Conservation (phyloP, 2,888 invertebrate species). For the Resseliella maxima region DNA sequence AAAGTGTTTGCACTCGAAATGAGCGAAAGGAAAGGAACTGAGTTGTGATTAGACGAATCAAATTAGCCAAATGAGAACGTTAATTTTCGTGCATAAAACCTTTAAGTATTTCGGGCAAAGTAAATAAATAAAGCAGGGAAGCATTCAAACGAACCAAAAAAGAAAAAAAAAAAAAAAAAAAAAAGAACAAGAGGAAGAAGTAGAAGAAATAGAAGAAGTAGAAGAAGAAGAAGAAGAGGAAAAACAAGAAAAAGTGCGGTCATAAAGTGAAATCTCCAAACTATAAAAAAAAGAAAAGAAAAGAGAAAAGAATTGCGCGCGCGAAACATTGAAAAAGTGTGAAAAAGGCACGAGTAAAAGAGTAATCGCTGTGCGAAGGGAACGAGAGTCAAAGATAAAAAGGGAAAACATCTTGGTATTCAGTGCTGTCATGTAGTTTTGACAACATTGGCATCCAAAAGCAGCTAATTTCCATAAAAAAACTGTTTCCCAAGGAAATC, state of each 20-base stretch:
- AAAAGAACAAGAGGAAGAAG: not conserved
- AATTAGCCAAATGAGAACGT: conserved; percentile 51
- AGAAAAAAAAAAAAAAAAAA: too few species aligned
- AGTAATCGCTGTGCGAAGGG: not conserved
- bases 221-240: not conserved
- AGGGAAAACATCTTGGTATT: not conserved
- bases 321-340: not conserved
- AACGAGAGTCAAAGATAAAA: conserved; percentile 6
- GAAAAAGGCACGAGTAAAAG: not conserved
- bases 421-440: not conserved
- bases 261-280: conserved; percentile 39
- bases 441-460: conserved; percentile 13
- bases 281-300: not conserved
- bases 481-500: conserved; percentile 34
- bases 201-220: not conserved
- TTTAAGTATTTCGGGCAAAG: not conserved
- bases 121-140: conserved; percentile 1
- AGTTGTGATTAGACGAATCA: conserved; percentile 45
- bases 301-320: not conserved
- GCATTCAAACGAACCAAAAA: too few species aligned
- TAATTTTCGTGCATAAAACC: conserved; percentile 35
- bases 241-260: conserved; percentile 6
- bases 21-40: conserved; percentile 10
- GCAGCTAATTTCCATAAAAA: conserved; percentile 33
- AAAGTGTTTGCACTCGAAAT: not conserved